A percentile compares a stretch with the other conserved stretches of the same genome.
These are phyloP conservation scores for Tylochromis polylepis DNA, from an alignment of 2,113 vertebrate species.

Conservation along the genomic window DNA sequence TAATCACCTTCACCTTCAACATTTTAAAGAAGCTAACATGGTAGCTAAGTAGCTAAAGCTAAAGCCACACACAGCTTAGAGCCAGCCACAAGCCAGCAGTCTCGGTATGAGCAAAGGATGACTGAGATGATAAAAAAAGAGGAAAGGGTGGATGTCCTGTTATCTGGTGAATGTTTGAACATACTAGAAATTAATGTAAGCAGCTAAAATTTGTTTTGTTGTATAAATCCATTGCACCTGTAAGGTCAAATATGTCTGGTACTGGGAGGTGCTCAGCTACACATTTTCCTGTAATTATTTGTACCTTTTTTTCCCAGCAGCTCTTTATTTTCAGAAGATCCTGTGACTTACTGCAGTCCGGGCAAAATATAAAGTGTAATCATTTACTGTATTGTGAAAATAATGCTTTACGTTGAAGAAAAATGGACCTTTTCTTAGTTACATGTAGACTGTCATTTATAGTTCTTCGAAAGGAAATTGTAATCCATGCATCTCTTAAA, in stretches of 20 bases:
- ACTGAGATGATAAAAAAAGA: background rate
- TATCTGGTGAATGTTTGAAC: background rate
- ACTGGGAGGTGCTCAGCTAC: background rate
- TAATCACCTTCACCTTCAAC: background rate
- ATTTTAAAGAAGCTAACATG: too few relatives aligned
- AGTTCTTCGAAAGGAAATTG: too few relatives aligned
- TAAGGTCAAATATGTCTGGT: background rate
- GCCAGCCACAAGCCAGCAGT: background rate
- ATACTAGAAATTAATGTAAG: background rate
- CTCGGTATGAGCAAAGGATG: background rate
- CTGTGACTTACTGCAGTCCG: too few relatives aligned
- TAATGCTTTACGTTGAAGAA: too few relatives aligned
- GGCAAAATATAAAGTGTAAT: too few relatives aligned
- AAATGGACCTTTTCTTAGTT: too few relatives aligned
- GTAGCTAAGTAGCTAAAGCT: background rate
- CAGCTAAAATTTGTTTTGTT: background rate
- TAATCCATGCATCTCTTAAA: too few relatives aligned
- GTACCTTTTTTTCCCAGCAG: background rate
- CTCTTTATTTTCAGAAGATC: background rate
- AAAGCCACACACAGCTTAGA: background rate
- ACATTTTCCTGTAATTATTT: background rate
- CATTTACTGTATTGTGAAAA: background rate
- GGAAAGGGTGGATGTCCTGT: background rate
- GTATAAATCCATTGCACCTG: background rate
- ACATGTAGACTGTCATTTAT: too few relatives aligned